phyloP scores from a whole-genome alignment of 2,888 invertebrate species.

The Muscina levida region DNA sequence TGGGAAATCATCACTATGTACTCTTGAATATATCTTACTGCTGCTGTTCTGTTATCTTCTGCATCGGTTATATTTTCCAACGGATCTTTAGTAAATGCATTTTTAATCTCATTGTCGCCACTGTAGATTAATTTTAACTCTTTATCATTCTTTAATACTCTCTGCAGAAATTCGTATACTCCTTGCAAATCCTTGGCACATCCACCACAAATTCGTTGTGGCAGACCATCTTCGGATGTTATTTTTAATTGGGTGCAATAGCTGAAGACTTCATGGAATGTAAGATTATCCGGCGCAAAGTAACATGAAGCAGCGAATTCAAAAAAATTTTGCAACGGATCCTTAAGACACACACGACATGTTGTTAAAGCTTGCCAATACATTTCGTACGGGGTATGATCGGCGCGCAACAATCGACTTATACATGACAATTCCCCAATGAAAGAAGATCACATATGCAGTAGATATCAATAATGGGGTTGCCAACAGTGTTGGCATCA shows the following conservation, averaged over 20 bases:
- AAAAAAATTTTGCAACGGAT: constrained; percentile 40
- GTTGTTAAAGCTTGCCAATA: constrained; percentile 13
- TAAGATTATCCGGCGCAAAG: constrained; percentile 44
- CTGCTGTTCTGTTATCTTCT: not conserved
- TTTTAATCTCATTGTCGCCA: not conserved
- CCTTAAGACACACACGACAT: constrained; percentile 52
- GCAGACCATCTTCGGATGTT: constrained; percentile 62
- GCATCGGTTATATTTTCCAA: constrained; percentile 67
- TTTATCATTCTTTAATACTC: constrained; percentile 56
- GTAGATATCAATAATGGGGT: no score
- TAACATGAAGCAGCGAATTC: constrained; percentile 47
- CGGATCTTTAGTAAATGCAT: constrained; percentile 67
- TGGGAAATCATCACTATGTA: not conserved
- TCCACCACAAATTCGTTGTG: constrained; percentile 67
- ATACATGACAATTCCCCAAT: not conserved
- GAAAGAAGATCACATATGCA: constrained; percentile 2
- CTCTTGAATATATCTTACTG: no score
- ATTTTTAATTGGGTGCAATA: constrained; percentile 69
- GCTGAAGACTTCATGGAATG: constrained; percentile 67
- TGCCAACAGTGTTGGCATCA: no score
- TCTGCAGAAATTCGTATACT: constrained; percentile 66
- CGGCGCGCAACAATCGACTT: not conserved
- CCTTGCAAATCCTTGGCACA: constrained; percentile 67
- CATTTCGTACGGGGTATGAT: not conserved
- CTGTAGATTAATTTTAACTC: constrained; percentile 16